Percentiles rank a stretch among this genome's conserved stretches.
These are phyloP conservation scores for Mesitornis unicolor DNA, from an alignment of 2,113 vertebrate genomes.

Conservation along the genomic window DNA sequence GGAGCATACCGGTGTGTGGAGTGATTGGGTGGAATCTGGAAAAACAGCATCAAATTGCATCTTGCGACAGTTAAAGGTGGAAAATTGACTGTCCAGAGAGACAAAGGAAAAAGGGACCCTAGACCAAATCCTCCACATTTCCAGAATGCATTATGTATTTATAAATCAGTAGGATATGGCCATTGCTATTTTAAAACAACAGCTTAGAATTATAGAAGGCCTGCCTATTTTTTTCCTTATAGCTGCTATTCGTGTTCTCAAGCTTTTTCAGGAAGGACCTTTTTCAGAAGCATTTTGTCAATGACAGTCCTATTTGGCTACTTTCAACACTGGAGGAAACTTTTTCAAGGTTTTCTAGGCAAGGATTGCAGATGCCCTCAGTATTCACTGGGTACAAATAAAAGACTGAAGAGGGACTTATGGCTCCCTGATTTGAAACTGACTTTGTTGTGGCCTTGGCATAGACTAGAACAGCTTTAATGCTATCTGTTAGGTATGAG, in stretches of 20 bases:
- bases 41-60: neutral
- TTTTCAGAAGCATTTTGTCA: neutral
- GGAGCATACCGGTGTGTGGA: fast-evolving
- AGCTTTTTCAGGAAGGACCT: neutral
- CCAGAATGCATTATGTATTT: neutral
- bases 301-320: neutral
- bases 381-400: neutral
- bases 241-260: neutral
- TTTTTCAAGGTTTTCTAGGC: neutral
- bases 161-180: neutral
- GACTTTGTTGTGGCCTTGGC: neutral
- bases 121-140: neutral
- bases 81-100: neutral
- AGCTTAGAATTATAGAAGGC: neutral
- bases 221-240: neutral
- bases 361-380: neutral
- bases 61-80: neutral
- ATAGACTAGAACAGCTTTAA: neutral
- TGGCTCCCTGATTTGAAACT: neutral
- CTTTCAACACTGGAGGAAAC: neutral
- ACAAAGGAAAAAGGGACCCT: neutral
- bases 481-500: neutral
- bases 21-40: neutral
- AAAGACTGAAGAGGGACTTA: neutral
- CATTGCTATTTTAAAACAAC: neutral